Evolutionary conservation across 2,888 invertebrate genomes (phyloP).

Genomic region (Idaea straminata): DNA sequence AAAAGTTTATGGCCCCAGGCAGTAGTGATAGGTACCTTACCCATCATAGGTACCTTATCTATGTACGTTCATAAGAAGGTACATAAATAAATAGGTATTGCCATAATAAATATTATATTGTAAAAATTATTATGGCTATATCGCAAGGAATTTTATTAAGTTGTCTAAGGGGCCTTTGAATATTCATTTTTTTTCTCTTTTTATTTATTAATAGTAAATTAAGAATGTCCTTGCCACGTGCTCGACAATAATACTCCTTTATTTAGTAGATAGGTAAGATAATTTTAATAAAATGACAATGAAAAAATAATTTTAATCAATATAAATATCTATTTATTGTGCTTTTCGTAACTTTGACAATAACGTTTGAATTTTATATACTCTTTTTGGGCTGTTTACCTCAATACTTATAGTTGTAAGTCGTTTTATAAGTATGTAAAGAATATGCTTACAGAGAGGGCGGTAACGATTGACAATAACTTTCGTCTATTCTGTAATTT

Average conservation of each 20-base stretch:
- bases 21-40: no score
- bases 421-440: constrained; percentile 14
- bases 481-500: constrained; percentile 16
- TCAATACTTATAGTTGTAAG: constrained; percentile 22
- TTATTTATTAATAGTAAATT: constrained; percentile 30
- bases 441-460: constrained; percentile 12
- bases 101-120: no score
- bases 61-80: no score
- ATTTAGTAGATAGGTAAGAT: constrained; percentile 10
- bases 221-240: constrained; percentile 15
- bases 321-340: constrained; percentile 27
- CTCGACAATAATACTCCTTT: constrained; percentile 19
- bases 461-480: constrained; percentile 43
- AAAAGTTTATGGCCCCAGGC: no score
- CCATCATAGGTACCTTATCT: no score
- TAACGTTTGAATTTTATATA: constrained; percentile 36
- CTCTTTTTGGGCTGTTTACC: constrained; percentile 46
- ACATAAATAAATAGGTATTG: no score
- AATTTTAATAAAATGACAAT: constrained; percentile 19
- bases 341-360: constrained; percentile 51
- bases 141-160: not conserved
- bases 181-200: constrained; percentile 17
- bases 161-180: not conserved
- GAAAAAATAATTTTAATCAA: constrained; percentile 14
- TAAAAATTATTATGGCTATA: no score